Evolutionary conservation across 2,113 vertebrate genomes (phyloP).

Genomic region (Sinocyclocheilus maitianheensis): DNA sequence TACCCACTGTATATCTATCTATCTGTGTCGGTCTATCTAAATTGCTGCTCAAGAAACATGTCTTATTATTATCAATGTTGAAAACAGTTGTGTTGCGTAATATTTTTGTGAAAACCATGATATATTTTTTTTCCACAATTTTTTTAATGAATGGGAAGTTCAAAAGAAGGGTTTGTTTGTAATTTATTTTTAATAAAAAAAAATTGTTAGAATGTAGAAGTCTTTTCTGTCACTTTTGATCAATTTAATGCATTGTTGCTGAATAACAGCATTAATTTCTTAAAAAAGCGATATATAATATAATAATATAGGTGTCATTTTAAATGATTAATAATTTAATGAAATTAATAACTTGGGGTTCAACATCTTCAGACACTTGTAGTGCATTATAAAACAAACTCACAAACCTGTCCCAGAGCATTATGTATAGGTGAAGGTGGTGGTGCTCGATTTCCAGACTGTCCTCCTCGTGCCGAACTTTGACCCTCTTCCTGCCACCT

Average conservation of each 20-base stretch:
- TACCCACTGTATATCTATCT: too few species aligned
- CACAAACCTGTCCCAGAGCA: slow-evolving; percentile 74
- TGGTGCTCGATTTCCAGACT: slow-evolving; percentile 37
- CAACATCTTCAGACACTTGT: not conserved
- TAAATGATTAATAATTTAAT: not conserved
- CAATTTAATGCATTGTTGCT: not conserved
- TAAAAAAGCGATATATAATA: not conserved
- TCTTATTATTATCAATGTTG: not conserved
- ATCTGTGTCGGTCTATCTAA: too few species aligned
- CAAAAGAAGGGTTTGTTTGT: too few species aligned
- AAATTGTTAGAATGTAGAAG: too few species aligned
- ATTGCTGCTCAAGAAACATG: not conserved
- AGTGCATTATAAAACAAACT: not conserved
- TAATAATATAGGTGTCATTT: not conserved
- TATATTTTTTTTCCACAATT: too few species aligned
- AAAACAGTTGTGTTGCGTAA: not conserved
- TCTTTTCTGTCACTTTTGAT: too few species aligned
- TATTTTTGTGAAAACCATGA: too few species aligned
- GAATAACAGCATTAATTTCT: not conserved
- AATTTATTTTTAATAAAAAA: too few species aligned
- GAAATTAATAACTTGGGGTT: not conserved
- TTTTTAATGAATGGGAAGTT: too few species aligned
- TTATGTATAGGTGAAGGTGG: slow-evolving; percentile 69
- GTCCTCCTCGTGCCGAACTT: slow-evolving; percentile 36
- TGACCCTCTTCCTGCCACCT: slow-evolving; percentile 42